phyloP scores from a whole-genome alignment of 2,113 vertebrate genomes.

The Vulpes lagopus region DNA sequence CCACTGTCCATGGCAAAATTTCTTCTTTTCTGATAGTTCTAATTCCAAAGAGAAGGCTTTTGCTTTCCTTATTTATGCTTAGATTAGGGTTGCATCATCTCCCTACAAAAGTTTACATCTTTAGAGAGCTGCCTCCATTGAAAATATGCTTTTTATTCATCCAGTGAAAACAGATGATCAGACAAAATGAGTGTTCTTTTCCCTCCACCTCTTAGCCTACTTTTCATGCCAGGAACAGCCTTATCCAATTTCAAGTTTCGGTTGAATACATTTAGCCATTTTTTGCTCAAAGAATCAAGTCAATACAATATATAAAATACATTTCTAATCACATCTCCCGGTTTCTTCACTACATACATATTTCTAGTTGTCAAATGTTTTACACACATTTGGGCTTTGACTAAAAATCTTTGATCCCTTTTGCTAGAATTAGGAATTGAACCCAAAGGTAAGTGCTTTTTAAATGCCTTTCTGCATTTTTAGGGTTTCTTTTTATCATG shows the following conservation, averaged over 20 bases:
- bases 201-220: not conserved
- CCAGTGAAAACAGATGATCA: not conserved
- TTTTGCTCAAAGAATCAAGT: not conserved
- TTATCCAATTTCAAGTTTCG: not conserved
- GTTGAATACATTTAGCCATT: not conserved
- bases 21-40: not conserved
- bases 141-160: not conserved
- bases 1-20: not conserved
- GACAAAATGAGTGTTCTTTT: not conserved
- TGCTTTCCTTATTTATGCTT: not conserved
- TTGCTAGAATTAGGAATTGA: not conserved
- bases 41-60: not conserved
- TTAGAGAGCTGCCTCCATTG: not conserved
- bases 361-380: not conserved
- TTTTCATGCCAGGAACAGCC: not conserved
- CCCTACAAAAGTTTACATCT: not conserved
- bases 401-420: not conserved
- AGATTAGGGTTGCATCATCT: not conserved
- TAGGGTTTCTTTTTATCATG: slow-evolving; percentile 50
- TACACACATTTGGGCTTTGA: not conserved
- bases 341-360: not conserved
- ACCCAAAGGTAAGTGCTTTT: not conserved
- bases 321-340: not conserved
- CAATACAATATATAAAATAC: not conserved
- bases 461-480: not conserved